Percentiles rank a stretch among this genome's conserved stretches.
phyloP scores from a whole-genome alignment of 2,888 invertebrate species.

The Agonum fuliginosum region DNA sequence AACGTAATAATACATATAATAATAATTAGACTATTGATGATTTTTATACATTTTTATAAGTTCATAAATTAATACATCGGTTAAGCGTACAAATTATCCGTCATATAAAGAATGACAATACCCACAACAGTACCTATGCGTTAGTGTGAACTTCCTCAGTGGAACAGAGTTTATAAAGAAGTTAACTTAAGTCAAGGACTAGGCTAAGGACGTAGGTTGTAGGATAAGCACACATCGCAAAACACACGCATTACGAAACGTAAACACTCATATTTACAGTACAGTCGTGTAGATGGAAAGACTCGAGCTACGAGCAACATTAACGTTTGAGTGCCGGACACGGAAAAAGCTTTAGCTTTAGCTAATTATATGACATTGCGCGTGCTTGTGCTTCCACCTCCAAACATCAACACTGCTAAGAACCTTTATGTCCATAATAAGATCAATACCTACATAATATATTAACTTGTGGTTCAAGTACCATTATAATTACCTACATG shows the following conservation, averaged over 20 bases:
- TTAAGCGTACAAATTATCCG: no score
- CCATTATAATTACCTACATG: neutral
- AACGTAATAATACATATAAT: no score
- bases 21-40: no score
- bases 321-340: constrained; percentile 39
- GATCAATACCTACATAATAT: no score
- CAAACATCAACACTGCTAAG: neutral
- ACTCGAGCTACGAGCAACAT: constrained; percentile 19
- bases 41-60: no score
- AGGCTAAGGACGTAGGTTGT: neutral
- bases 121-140: no score
- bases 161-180: neutral
- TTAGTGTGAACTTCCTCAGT: neutral
- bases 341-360: constrained; percentile 38
- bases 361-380: constrained; percentile 31
- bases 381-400: neutral
- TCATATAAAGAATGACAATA: no score
- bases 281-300: neutral
- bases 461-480: neutral
- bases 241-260: constrained; percentile 26
- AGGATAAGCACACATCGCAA: constrained; percentile 2
- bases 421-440: neutral
- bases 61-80: no score
- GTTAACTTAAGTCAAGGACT: neutral
- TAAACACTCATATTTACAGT: constrained; percentile 26